phyloP scores from a whole-genome alignment of 1,140 invertebrate genomes.

The Trichomalopsis sarcophagae region DNA sequence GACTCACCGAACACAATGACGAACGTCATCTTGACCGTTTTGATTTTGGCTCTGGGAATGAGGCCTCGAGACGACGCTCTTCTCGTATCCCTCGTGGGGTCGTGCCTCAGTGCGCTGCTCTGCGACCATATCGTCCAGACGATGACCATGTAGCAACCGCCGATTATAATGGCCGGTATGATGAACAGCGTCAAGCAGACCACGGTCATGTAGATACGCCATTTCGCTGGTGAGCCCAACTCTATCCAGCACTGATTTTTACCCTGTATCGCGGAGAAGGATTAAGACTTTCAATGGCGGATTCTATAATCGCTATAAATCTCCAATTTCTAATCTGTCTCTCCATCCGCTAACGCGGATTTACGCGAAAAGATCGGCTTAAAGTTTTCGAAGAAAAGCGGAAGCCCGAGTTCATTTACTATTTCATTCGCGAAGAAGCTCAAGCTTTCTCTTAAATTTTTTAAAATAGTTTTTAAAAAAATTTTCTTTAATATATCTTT shows the following conservation, averaged over 20 bases:
- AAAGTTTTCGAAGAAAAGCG: no score
- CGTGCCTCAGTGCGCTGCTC: conserved; percentile 74
- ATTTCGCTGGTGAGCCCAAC: conserved; percentile 80
- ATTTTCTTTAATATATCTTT: no score
- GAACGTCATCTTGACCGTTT: conserved; percentile 98
- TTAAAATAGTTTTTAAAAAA: no score
- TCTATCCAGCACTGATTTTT: conserved; percentile 94
- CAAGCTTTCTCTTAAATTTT: no score
- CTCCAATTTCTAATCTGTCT: no score
- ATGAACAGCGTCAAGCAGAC: conserved; percentile 90
- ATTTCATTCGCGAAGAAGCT: no score
- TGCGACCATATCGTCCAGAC: conserved; percentile 94
- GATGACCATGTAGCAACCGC: conserved; percentile 93
- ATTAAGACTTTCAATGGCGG: no score
- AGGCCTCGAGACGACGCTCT: conserved; percentile 88
- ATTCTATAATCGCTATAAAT: no score
- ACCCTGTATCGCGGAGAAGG: conserved; percentile 71
- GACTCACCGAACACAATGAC: conserved; percentile 93
- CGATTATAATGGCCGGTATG: conserved; percentile 91
- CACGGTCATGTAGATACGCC: conserved; percentile 93
- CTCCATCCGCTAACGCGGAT: no score
- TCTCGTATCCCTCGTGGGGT: conserved; percentile 74
- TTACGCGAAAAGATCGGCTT: no score
- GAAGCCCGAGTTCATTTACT: no score
- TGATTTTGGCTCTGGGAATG: conserved; percentile 95